Evolutionary conservation across 2,888 invertebrate genomes (phyloP), one percentile per base, ranked within the genome.

Genomic region (Agonum fuliginosum): DNA sequence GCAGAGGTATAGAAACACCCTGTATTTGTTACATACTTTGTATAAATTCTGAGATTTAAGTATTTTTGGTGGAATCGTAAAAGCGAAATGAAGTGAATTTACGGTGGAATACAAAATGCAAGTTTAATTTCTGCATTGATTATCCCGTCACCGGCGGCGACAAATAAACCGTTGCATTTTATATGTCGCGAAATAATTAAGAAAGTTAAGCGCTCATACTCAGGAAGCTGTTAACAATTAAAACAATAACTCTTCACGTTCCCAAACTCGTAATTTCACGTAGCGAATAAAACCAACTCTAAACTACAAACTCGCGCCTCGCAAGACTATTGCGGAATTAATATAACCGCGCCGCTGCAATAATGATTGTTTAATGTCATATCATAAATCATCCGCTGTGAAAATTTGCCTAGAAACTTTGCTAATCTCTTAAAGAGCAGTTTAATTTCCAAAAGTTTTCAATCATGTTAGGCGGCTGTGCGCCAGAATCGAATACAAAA

Each of bases 361-460:
- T 75, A 75, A 75, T 75, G 74, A 75, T 75, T 75, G 74, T 75
- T 62, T 75, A 75, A 75, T 75, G 74, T 65, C 74, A 75, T 75
- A 19, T 75, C 74, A 75, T 75, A 75, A 75, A 75, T 75, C 74
- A 75, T 62, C 46, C 73, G 12, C 41, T 34, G 62, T 58, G 58
- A 73, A 73, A 73, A 73, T 73, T 73, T 73, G 74, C 74, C 48
- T 46, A 51, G 30, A 75, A 75, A 75, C 74, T 75, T 75, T 62
- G 65, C 62, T 75, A 75, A 75, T 75, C 74, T 74, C 62, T 74
- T 69, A 69, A 69, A 69, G 69, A 69, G 69, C 69, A 69, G 69
- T 69, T 69, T 69, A 41, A 69, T 69, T 69, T 69, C 69, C 34
- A 22, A 69, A 69, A 69, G 69, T 69, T 69, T 69, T 69, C 69